These are phyloP conservation scores for Alauda arvensis DNA, from an alignment of 2,797 vertebrate genomes.

Conservation along the genomic window DNA sequence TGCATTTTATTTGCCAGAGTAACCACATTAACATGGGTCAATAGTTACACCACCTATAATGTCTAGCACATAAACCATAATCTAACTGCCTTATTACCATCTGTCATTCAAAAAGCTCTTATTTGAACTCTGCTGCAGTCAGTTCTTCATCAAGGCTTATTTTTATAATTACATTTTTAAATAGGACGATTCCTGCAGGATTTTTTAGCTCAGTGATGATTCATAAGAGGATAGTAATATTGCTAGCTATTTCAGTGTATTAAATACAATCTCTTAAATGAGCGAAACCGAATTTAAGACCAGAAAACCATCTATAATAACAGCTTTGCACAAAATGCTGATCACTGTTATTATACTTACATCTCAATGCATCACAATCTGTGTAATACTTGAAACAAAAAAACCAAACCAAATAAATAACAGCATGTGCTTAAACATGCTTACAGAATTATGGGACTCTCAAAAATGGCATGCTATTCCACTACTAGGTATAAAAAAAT, in stretches of 20 bases:
- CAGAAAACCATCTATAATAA: neutral
- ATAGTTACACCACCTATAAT: constrained; percentile 25
- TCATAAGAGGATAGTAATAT: neutral
- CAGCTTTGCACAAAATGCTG: neutral
- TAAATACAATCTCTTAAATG: neutral
- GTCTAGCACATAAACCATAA: constrained; percentile 59
- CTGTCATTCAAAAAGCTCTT: constrained; percentile 52
- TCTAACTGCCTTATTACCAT: constrained; percentile 56
- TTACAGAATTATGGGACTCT: constrained; percentile 58
- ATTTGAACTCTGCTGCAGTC: constrained; percentile 8
- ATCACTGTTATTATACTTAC: neutral
- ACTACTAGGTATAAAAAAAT: constrained; percentile 61
- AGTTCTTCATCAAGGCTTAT: constrained; percentile 29
- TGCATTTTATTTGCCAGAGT: constrained; percentile 36
- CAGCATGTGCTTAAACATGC: constrained; percentile 34
- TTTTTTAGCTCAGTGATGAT: neutral
- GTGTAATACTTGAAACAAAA: constrained; percentile 36
- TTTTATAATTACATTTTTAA: constrained; percentile 49
- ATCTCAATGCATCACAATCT: neutral
- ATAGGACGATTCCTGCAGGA: neutral
- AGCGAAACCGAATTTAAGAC: neutral
- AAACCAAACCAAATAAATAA: constrained; percentile 44
- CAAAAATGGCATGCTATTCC: constrained; percentile 48
- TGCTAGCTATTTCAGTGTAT: neutral
- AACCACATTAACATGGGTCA: constrained; percentile 48